Conservation (phyloP, 2,888 invertebrate genomes). For the Saturnia pavonia region DNA sequence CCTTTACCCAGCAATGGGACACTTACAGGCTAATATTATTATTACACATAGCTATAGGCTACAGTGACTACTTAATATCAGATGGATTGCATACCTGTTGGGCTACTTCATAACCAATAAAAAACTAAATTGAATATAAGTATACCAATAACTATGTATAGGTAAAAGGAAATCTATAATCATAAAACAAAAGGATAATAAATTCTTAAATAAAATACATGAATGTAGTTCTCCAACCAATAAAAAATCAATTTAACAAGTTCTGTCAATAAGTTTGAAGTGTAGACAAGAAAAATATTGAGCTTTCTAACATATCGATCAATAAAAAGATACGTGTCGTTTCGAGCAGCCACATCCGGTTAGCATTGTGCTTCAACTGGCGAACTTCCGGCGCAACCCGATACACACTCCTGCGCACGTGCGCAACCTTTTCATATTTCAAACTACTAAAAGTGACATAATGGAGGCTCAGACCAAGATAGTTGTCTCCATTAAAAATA, state of each 20-base stretch:
- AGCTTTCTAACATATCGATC: slow-evolving; percentile 79
- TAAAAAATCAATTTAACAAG: slow-evolving; percentile 22
- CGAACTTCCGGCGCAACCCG: slow-evolving; percentile 79
- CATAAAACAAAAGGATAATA: background rate
- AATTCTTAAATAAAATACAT: background rate
- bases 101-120: too few species aligned
- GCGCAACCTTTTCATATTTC: slow-evolving; percentile 77
- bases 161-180: background rate
- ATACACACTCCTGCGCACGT: slow-evolving; percentile 81
- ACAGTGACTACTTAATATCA: too few species aligned
- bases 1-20: too few species aligned
- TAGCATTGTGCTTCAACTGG: slow-evolving; percentile 74
- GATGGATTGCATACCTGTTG: too few species aligned
- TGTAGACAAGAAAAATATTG: slow-evolving; percentile 75
- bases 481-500: background rate
- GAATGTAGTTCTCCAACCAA: background rate
- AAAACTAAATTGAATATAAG: too few species aligned
- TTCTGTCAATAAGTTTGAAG: slow-evolving; percentile 58
- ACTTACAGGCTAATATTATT: too few species aligned
- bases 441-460: slow-evolving; percentile 65
- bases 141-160: background rate
- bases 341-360: slow-evolving; percentile 80
- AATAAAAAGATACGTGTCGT: slow-evolving; percentile 81
- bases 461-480: slow-evolving; percentile 38
- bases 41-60: too few species aligned